Evolutionary conservation across 2,113 vertebrate species (phyloP).

Genomic region (Tetrao urogallus): DNA sequence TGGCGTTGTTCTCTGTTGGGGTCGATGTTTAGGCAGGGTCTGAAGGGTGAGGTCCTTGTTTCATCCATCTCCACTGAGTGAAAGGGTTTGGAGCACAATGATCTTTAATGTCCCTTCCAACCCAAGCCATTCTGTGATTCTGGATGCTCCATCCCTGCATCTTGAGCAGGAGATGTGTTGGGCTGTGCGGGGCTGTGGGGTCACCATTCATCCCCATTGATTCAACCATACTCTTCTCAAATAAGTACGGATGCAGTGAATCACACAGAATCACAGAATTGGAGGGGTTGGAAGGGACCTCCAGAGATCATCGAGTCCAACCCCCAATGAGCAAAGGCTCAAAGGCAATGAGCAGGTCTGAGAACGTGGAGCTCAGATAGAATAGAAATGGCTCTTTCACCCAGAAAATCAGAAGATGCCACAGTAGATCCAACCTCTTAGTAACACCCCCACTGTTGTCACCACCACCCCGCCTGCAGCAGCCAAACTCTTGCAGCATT

Average conservation of each 20-base stretch:
- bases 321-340: too few species aligned
- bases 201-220: rapidly evolving
- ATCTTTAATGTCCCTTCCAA: too few species aligned
- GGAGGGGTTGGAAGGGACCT: too few species aligned
- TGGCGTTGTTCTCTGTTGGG: rapidly evolving
- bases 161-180: rapidly evolving
- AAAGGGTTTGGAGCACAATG: too few species aligned
- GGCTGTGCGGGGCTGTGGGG: background rate
- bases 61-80: background rate
- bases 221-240: background rate
- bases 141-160: background rate
- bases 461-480: background rate
- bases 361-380: background rate
- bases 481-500: background rate
- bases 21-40: rapidly evolving
- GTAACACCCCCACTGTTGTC: background rate
- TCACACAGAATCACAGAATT: too few species aligned
- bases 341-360: background rate
- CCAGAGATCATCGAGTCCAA: too few species aligned
- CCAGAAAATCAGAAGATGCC: background rate
- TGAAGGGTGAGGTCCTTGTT: background rate
- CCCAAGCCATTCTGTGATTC: too few species aligned
- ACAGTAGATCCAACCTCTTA: background rate
- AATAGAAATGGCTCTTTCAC: background rate
- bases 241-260: background rate